Percentiles rank a stretch among this genome's conserved stretches.
Evolutionary conservation across 1,140 invertebrate species (phyloP).

Genomic region (Brachystomella parvula): DNA sequence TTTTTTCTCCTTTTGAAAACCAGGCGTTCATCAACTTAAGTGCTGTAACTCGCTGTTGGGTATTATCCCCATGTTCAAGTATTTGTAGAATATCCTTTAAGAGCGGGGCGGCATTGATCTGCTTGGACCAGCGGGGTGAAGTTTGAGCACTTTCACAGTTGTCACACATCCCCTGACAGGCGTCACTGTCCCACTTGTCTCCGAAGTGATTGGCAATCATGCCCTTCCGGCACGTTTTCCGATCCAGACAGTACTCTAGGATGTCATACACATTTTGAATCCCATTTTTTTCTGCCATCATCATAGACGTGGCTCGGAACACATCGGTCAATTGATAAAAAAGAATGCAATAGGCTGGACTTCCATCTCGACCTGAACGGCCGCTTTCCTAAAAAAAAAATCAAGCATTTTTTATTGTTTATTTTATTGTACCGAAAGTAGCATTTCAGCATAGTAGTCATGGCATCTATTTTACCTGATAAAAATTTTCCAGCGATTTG

Average conservation of each 20-base stretch:
- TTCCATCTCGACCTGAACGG: conserved; percentile 71
- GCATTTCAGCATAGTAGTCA: conserved; percentile 38
- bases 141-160: conserved; percentile 51
- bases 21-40: conserved; percentile 73
- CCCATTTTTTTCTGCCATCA: conserved; percentile 72
- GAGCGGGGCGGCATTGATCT: conserved; percentile 45
- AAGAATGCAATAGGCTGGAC: conserved; percentile 79
- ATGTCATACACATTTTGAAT: conserved; percentile 73
- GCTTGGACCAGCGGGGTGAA: conserved; percentile 49
- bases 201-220: conserved; percentile 79
- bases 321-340: conserved; percentile 74
- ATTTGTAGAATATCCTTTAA: conserved; percentile 45
- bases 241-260: conserved; percentile 62
- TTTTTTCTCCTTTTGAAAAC: conserved; percentile 59
- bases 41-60: conserved; percentile 44
- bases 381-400: conserved; percentile 61
- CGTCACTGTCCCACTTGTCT: conserved; percentile 60
- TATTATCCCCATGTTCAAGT: conserved; percentile 40
- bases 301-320: conserved; percentile 72
- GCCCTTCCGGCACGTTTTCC: conserved; percentile 61
- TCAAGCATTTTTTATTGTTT: conserved; percentile 47
- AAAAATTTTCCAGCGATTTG: conserved; percentile 81
- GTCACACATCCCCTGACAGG: conserved; percentile 76
- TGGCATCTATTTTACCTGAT: conserved; percentile 42
- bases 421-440: conserved; percentile 27